These are phyloP conservation scores for Onychorhynchus coronatus DNA, from an alignment of 2,113 vertebrate genomes.

Conservation along the genomic window DNA sequence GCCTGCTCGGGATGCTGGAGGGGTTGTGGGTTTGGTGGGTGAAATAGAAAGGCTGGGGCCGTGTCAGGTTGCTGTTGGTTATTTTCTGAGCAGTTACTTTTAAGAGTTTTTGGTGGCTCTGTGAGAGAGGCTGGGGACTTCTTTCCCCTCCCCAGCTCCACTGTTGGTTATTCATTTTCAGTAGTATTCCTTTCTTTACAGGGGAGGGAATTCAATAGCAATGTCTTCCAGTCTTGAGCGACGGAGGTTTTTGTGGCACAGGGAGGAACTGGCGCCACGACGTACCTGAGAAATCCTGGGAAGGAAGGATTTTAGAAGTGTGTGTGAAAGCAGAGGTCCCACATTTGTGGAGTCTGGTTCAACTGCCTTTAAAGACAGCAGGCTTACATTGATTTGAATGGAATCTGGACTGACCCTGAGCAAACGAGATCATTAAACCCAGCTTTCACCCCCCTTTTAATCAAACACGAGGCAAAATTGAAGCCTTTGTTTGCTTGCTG, in stretches of 20 bases:
- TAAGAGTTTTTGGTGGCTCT: background rate
- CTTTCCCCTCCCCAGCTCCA: background rate
- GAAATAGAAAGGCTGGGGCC: background rate
- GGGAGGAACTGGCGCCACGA: fast-evolving
- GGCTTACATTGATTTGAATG: background rate
- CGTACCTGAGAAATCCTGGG: background rate
- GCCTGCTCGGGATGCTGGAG: background rate
- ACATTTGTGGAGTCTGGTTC: background rate
- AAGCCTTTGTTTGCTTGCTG: background rate
- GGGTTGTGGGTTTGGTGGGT: background rate
- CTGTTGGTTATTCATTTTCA: background rate
- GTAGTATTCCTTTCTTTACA: background rate
- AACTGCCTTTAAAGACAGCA: background rate
- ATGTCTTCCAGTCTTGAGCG: background rate
- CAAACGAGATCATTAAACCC: background rate
- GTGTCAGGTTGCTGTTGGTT: background rate
- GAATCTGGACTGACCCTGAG: background rate
- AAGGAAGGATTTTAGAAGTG: background rate
- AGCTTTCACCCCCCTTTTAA: background rate
- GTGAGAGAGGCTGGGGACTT: background rate
- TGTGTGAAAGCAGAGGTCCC: background rate
- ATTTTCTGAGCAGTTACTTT: background rate
- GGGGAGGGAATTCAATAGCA: background rate
- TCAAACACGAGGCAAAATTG: background rate
- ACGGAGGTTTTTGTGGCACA: background rate